Evolutionary conservation across 2,797 vertebrate species (phyloP), one percentile per base, ranked within the genome.

Genomic region (Pseudocheirus occidentalis): DNA sequence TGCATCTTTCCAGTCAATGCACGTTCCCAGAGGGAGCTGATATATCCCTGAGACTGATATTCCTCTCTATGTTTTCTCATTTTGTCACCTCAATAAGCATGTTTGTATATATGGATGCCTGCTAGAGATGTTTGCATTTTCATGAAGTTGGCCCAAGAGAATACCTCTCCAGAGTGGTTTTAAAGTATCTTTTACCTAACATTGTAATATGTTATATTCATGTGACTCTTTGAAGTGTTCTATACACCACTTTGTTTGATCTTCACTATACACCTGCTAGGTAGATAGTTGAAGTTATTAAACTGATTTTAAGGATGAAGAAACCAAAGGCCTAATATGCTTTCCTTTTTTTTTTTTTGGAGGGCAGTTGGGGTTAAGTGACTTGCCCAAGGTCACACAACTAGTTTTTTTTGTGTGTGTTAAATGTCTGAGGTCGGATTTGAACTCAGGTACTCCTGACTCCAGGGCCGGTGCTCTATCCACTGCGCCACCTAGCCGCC

Each of bases 31-130:
- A 40, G 0, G 0, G 73, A 11, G 87, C 92, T 57, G 0, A 0
- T 0, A 52, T 55, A 2, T 3, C n/a, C n/a, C 52, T 56, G 58
- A n/a, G 55, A 94, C 40, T 50, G 73, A 91, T 91, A 50, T 18
- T 31, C 18, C 52, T 40, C 52, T 40, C 53, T 58, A 56, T 62
- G 95, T 1, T 94, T 96, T 94, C 52, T 89, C 73, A 90, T 29
- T 46, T 89, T 28, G 46, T 89, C 95, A 96, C 97, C 58, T 92
- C 96, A 96, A 96, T 0, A 92, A 97, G 95, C 95, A 96, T 2
- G 0, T 93, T 94, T 94, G 92, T 54, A 94, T 27, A 87, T 87
- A 92, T 92, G 53, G 81, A 91, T 92, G 93, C 87, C 24, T 93
- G 40, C 81, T 18, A 59, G 94, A 91, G 73, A 29, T 57, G 10